A percentile compares a stretch with the other conserved stretches of the same genome.
Evolutionary conservation across 2,797 vertebrate genomes (phyloP).

Genomic region (Aphelocoma californica): DNA sequence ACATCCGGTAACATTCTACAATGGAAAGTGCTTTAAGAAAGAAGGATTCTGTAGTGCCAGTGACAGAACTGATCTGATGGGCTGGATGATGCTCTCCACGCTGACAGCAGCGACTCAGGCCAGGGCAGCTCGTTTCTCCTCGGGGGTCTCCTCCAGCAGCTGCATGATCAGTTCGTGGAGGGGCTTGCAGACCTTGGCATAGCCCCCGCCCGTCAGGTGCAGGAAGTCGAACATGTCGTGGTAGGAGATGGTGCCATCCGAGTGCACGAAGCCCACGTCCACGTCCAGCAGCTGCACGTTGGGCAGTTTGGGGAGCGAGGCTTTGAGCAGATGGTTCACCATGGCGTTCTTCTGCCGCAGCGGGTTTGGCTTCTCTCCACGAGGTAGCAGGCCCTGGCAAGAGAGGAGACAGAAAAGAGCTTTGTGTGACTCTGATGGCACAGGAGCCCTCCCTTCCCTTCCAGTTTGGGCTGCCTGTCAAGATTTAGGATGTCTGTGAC

Average conservation of each 20-base stretch:
- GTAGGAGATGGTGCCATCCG: constrained; percentile 89
- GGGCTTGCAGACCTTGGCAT: constrained; percentile 86
- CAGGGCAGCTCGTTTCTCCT: constrained; percentile 89
- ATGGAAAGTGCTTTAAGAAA: constrained; percentile 80
- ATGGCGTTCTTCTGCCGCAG: constrained; percentile 91
- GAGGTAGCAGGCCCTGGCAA: constrained; percentile 89
- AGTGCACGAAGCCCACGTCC: constrained; percentile 88
- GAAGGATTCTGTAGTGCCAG: constrained; percentile 80
- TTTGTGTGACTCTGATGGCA: rapidly evolving
- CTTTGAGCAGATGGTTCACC: constrained; percentile 86
- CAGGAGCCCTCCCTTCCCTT: not conserved
- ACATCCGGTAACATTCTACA: constrained; percentile 75
- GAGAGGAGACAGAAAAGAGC: not conserved
- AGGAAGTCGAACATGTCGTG: constrained; percentile 99
- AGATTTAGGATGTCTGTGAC: not conserved
- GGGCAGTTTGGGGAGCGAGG: constrained; percentile 83
- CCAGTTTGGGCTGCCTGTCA: rapidly evolving
- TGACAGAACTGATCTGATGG: constrained; percentile 74
- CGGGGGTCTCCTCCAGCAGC: constrained; percentile 93
- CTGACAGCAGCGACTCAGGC: constrained; percentile 78
- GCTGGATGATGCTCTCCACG: constrained; percentile 57
- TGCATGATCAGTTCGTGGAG: constrained; percentile 97
- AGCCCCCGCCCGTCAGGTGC: constrained; percentile 90
- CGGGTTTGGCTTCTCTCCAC: constrained; percentile 92
- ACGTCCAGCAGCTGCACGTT: constrained; percentile 88